These are phyloP conservation scores for Periphyllus acericola DNA, from an alignment of 2,888 invertebrate genomes.

Conservation along the genomic window DNA sequence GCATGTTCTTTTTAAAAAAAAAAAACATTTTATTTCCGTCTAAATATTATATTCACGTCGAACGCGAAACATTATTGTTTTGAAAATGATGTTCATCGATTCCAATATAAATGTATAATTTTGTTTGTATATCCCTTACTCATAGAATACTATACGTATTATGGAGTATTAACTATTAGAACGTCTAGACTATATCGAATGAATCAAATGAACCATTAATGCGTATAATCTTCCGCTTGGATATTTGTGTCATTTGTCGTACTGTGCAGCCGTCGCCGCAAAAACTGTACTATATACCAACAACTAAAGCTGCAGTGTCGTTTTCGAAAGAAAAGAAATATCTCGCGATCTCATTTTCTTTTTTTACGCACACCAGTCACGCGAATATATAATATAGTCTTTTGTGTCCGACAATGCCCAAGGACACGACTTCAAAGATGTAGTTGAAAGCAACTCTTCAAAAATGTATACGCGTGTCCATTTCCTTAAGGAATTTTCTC, in stretches of 20 bases:
- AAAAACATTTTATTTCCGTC: neutral
- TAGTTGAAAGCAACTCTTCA: slow-evolving; percentile 25
- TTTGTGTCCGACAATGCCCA: slow-evolving; percentile 27
- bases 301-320: neutral
- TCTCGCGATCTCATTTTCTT: slow-evolving; percentile 1
- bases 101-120: neutral
- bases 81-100: neutral
- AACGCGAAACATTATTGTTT: neutral
- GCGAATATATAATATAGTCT: neutral
- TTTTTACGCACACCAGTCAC: slow-evolving; percentile 10
- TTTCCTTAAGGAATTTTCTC: slow-evolving; percentile 32
- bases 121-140: neutral
- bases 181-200: neutral
- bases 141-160: neutral
- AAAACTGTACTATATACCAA: neutral
- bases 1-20: neutral
- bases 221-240: neutral
- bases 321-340: slow-evolving; percentile 13
- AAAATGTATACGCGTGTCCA: slow-evolving; percentile 24
- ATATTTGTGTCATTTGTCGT: neutral
- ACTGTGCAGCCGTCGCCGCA: neutral
- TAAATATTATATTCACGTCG: neutral
- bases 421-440: slow-evolving; percentile 24
- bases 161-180: neutral
- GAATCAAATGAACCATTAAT: neutral